These are phyloP conservation scores for Crocidura indochinensis DNA, from an alignment of 2,797 vertebrate genomes.

Conservation along the genomic window DNA sequence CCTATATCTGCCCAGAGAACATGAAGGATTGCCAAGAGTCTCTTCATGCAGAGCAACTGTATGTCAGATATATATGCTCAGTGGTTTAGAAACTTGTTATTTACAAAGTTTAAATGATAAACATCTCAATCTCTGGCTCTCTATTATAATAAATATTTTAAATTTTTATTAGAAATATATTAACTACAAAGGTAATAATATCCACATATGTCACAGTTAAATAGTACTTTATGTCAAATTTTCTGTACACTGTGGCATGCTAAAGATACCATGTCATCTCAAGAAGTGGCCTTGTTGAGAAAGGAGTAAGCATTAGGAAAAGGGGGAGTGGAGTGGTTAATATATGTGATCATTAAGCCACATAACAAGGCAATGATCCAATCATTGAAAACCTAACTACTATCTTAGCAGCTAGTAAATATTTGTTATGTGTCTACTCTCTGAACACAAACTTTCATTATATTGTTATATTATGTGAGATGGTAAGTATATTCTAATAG, in stretches of 20 bases:
- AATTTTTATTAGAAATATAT: neutral
- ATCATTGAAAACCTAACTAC: conserved; percentile 22
- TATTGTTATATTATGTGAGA: conserved; percentile 5
- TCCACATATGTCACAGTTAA: neutral
- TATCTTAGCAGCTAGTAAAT: conserved; percentile 13
- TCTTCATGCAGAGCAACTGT: neutral
- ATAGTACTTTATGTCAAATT: neutral
- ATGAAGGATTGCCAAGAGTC: neutral
- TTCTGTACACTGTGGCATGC: neutral
- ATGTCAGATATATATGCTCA: neutral
- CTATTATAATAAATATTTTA: neutral
- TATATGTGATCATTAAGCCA: conserved; percentile 28
- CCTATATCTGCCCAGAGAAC: neutral
- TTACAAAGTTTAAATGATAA: conserved; percentile 15
- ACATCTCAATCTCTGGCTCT: neutral
- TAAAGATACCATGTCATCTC: neutral
- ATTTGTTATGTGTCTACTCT: neutral
- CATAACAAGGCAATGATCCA: conserved; percentile 15
- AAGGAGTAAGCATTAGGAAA: neutral
- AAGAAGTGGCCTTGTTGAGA: neutral
- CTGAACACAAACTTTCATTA: conserved; percentile 32
- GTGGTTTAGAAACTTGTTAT: neutral
- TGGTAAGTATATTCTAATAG: neutral
- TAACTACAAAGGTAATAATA: conserved; percentile 18
- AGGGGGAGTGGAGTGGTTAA: neutral